Evolutionary conservation across 2,113 vertebrate genomes (phyloP), one percentile per base, ranked within the genome.

Genomic region (Heterotilapia buettikoferi): DNA sequence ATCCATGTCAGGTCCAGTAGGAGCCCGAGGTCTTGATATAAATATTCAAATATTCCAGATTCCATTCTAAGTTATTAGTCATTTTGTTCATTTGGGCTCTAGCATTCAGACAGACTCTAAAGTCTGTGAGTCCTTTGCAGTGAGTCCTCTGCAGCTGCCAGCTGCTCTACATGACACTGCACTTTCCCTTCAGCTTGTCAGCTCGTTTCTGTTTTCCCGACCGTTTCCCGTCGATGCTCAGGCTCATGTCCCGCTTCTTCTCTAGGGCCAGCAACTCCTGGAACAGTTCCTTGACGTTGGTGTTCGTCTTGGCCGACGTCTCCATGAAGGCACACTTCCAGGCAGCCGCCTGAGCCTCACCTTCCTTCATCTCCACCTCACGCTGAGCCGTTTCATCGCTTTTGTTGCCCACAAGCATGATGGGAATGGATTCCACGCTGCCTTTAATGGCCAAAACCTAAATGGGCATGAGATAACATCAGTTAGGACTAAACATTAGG

Each of bases 281-380:
- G 96, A 99, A 99, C 84, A 98, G 97, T 95, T 99, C 98, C 87
- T 97, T 98, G 86, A 99, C 98, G 16, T 99, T 99, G 96, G 97
- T 96, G 97, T 99, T 98, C 90, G 97, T 98, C 97, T 99, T 99
- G 93, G 98, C 98, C 1, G 98, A 99, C 4, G 98, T 99, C 95
- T 99, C 98, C 98, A 98, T 98, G 96, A 98, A 99, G 92, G 97
- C 97, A 79, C 98, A 99, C 83, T 98, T 98, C 98, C 98, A 99
- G 90, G 96, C 89, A 88, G 95, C 93, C 57, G 98, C 97, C 97
- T 98, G 29, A 1, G 97, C 97, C 94, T 98, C 98, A 0, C 97
- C 98, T 26, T 98, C 97, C 16, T 96, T 93, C 29, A 96, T 96
- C 90, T 98, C 97, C 95, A 98, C 97, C 95, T 98, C 98, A 3